Evolutionary conservation across 2,797 vertebrate species (phyloP).

Genomic region (Parauchenoglanis ngamensis): DNA sequence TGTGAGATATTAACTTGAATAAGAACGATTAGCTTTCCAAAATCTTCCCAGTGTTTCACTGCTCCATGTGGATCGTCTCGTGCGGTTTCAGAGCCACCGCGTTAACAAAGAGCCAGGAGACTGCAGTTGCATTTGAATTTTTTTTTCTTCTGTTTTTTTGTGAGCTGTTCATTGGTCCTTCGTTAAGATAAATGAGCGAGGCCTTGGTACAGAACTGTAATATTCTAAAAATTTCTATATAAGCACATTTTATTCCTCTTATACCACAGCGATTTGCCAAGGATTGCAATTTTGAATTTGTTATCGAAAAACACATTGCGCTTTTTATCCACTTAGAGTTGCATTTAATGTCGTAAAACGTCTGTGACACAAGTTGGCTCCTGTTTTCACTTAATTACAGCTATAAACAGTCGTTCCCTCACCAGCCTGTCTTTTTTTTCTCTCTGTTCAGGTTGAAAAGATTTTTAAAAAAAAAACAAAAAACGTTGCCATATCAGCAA

Average conservation of each 20-base stretch:
- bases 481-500: neutral
- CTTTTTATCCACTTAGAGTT: neutral
- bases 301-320: neutral
- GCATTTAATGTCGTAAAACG: neutral
- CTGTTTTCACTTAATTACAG: neutral
- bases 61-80: neutral
- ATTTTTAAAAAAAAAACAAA: no score
- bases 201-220: neutral
- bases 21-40: neutral
- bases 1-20: conserved; percentile 1
- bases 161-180: neutral
- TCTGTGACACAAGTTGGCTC: no score
- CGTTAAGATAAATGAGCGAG: neutral
- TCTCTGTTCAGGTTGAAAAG: neutral
- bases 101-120: neutral
- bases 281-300: neutral
- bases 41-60: neutral
- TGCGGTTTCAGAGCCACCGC: neutral
- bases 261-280: neutral
- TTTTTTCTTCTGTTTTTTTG: no score
- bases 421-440: neutral
- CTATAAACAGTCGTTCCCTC: neutral
- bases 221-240: neutral
- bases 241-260: neutral
- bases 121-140: neutral